These are phyloP conservation scores for Tachycineta bicolor DNA, from an alignment of 2,113 vertebrate genomes.

Conservation along the genomic window DNA sequence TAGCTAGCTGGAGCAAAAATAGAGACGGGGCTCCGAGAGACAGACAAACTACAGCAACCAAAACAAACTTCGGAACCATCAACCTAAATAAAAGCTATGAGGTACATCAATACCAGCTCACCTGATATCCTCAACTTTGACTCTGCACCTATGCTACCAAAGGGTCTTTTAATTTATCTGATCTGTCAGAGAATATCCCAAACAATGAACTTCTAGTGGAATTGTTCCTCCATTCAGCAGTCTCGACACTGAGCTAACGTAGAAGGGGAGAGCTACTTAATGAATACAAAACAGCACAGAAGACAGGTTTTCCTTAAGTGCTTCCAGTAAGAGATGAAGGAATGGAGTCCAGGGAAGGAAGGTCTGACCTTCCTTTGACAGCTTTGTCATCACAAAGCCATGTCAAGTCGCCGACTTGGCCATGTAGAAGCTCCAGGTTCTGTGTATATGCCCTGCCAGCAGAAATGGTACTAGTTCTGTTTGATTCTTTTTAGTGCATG, in stretches of 20 bases:
- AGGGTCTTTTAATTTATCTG: neutral
- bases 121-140: neutral
- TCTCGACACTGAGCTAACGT: neutral
- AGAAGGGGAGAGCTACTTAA: neutral
- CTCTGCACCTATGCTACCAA: neutral
- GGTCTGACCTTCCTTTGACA: accelerated
- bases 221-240: neutral
- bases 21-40: no score
- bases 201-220: neutral
- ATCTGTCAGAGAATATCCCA: neutral
- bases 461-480: neutral
- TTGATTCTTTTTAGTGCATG: neutral
- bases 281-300: neutral
- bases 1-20: no score
- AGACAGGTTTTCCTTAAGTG: neutral
- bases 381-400: neutral
- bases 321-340: neutral
- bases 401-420: accelerated
- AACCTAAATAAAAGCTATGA: neutral
- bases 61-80: neutral
- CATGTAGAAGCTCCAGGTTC: neutral
- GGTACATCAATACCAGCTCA: neutral
- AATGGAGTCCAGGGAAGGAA: neutral
- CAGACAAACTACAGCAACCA: neutral
- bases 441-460: neutral